phyloP scores from a whole-genome alignment of 2,888 invertebrate species.

The Pseudococcus viburni region DNA sequence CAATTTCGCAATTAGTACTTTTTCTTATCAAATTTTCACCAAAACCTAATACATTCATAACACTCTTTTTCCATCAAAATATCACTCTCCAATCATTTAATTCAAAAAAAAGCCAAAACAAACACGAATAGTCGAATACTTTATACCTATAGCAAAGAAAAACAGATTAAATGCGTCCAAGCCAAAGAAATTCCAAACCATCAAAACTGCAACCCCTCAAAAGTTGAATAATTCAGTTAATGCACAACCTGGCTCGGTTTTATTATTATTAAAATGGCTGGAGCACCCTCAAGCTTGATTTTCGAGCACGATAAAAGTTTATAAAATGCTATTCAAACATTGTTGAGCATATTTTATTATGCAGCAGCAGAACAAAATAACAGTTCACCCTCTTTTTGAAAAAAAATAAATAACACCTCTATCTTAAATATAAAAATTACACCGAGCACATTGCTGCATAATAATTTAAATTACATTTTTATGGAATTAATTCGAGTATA shows the following conservation, averaged over 20 bases:
- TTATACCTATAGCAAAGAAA: too few relatives aligned
- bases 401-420: conserved; percentile 31
- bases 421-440: conserved; percentile 23
- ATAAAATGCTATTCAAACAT: conserved; percentile 30
- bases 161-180: too few relatives aligned
- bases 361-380: background rate
- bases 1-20: too few relatives aligned
- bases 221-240: background rate
- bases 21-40: too few relatives aligned
- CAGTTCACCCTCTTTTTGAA: conserved; percentile 13
- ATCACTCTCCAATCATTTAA: too few relatives aligned
- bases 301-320: conserved; percentile 31
- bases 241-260: background rate
- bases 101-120: too few relatives aligned
- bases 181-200: background rate
- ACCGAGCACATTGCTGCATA: conserved; percentile 21
- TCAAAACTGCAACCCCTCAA: background rate
- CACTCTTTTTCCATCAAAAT: too few relatives aligned
- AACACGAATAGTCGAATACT: too few relatives aligned
- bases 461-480: conserved; percentile 45
- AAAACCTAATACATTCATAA: too few relatives aligned
- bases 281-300: conserved; percentile 20
- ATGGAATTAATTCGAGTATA: conserved; percentile 51
- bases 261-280: conserved; percentile 15
- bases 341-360: conserved; percentile 39